Conservation (phyloP, 2,113 vertebrate species). For the Embiotoca jacksoni region DNA sequence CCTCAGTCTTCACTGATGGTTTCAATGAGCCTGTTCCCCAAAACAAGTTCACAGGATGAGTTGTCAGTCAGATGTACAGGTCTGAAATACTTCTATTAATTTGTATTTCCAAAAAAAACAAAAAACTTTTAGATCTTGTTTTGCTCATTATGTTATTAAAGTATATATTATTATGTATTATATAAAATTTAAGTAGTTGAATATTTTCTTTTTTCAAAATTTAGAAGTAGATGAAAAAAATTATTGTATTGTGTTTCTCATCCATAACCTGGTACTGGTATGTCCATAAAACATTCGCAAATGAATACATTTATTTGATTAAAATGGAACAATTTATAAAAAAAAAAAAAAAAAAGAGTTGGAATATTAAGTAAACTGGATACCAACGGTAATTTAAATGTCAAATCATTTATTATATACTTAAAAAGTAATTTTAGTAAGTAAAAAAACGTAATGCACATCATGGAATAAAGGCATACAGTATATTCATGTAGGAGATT, state of each 20-base stretch:
- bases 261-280: neutral
- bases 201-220: neutral
- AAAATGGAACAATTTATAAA: no score
- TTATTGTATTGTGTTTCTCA: neutral
- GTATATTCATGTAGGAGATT: neutral
- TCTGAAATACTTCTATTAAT: neutral
- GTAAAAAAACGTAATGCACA: neutral
- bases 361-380: no score
- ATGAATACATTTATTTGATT: no score
- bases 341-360: no score
- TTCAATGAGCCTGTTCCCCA: conserved; percentile 89
- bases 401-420: no score
- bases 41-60: conserved; percentile 5
- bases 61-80: neutral
- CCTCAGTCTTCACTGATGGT: conserved; percentile 91
- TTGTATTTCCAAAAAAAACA: no score
- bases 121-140: no score
- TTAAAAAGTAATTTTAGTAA: neutral
- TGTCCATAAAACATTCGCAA: no score
- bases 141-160: no score
- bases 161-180: no score
- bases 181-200: neutral
- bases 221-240: neutral
- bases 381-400: no score
- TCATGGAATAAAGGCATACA: neutral